Evolutionary conservation across 2,797 vertebrate genomes (phyloP), one percentile per base, ranked within the genome.

Genomic region (Botia kubotai): DNA sequence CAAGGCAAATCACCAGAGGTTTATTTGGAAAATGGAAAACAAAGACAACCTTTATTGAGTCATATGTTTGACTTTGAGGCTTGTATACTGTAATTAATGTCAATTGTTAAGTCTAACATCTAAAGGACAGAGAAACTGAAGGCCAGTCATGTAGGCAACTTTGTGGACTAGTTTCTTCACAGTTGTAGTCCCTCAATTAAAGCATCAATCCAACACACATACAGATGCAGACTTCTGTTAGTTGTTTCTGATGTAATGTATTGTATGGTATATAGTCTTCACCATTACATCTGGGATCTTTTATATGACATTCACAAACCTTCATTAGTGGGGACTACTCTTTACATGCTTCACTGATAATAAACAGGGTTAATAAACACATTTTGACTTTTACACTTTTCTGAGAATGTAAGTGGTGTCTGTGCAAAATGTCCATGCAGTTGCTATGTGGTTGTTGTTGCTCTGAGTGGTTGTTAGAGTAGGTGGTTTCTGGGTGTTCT

Each of bases 1-100:
- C 21, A 46, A 43, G 4, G 3, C 14, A 39, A 21, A 70, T 78
- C 29, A 69, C 21, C 52, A 43, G 23, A 7, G 0, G 46, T 69
- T 69, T 29, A 60, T 60, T 48, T 78, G 39, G 55, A 68, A 50
- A 48, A 26, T 48, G 14, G 21, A 48, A 69, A 17, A 48, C 60
- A 19, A 17, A 60, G 21, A 19, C 36, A 33, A 58, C n/a, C 39
- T 69, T 50, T 19, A 70, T 60, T 26, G 43, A 69, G 21, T 1
- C 17, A 3, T 7, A n/a, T 66, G 33, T n/a, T 17, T 66, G 63
- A 70, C 66, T 29, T 16, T 21, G 21, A 60, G 48, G 53, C 53
- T 48, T 48, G 21, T 21, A 58, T 3, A 60, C 21, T 58, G 17
- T 14, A 50, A 78, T 70, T 70, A 58, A 60, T 70, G 75, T 78